phyloP scores from a whole-genome alignment of 2,888 invertebrate species.

The Scaptomyza polygonia region DNA sequence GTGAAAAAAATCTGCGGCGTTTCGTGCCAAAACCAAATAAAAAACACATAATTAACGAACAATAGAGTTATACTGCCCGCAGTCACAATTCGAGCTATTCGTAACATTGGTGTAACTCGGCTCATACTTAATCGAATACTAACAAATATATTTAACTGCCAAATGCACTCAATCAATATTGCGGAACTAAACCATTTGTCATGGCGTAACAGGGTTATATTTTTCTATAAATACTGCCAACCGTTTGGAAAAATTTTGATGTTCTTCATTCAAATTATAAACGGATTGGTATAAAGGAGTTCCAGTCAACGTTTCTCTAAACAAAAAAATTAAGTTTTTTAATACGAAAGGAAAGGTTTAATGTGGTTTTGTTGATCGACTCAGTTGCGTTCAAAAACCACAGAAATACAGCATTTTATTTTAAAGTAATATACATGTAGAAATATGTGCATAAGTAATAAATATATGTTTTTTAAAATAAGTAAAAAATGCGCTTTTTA shows the following conservation, averaged over 20 bases:
- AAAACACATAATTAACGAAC: conserved; percentile 1
- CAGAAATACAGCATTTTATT: no score
- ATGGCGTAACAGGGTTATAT: not conserved
- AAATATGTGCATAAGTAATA: no score
- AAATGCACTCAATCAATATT: not conserved
- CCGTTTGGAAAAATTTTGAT: not conserved
- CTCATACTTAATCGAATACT: conserved; percentile 2
- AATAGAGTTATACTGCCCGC: conserved; percentile 13
- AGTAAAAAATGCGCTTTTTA: no score
- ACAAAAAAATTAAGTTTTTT: no score
- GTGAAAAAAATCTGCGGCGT: not conserved
- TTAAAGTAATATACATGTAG: no score
- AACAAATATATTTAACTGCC: not conserved
- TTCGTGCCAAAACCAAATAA: not conserved
- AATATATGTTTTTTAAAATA: no score
- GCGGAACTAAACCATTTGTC: conserved; percentile 17
- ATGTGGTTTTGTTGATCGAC: no score
- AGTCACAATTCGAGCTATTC: conserved; percentile 1
- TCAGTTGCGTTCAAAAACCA: no score
- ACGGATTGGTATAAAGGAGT: no score
- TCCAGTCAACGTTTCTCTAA: no score
- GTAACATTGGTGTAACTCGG: conserved; percentile 4
- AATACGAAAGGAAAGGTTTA: no score
- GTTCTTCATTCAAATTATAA: not conserved
- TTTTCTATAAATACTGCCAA: not conserved